Evolutionary conservation across 2,797 vertebrate species (phyloP), one percentile per base, ranked within the genome.

Genomic region (Rhodeus uyekii): DNA sequence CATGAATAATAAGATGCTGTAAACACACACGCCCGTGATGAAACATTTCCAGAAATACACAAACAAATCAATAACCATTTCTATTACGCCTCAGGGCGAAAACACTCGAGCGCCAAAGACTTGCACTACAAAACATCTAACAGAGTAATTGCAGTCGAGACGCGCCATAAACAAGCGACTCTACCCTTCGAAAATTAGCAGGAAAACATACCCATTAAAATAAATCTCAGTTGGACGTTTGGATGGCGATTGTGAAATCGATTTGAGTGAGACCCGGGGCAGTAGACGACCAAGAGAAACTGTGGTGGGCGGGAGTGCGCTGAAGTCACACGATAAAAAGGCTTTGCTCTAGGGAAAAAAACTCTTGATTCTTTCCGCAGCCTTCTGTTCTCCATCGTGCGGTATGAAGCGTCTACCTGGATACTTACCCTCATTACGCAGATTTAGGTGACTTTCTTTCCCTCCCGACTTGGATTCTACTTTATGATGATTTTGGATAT

Each of bases 401-500:
- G 76, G 65, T 46, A 85, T 87, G 83, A 86, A 87, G 80, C 81
- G 76, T 80, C 74, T 64, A 55, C 79, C 76, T 90, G 78, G 76
- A 90, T 87, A 87, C 85, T 87, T 87, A 87, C 83, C 75, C 64
- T 78, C 84, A 50, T 55, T 39, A 32, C 87, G n/a, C n/a, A 60
- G 12, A 86, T 81, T 48, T 76, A 39, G 34, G 65, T 86, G 76
- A 61, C 58, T 58, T 12, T 53, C 29, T 24, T 46, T 58, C 38
- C 36, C 24, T 42, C 38, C 76, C 75, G 84, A 80, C 84, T 90
- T 89, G 93, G 94, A 94, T 94, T 92, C 90, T 85, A 85, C 87
- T 85, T 76, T 88, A 92, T 87, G 88, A 87, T 88, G 87, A 88
- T 91, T 83, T 94, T 92, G 94, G 94, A 95, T 94, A 95, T 95